These are phyloP conservation scores for Notarius quadriscutis DNA, from an alignment of 2,113 vertebrate species.

Conservation along the genomic window DNA sequence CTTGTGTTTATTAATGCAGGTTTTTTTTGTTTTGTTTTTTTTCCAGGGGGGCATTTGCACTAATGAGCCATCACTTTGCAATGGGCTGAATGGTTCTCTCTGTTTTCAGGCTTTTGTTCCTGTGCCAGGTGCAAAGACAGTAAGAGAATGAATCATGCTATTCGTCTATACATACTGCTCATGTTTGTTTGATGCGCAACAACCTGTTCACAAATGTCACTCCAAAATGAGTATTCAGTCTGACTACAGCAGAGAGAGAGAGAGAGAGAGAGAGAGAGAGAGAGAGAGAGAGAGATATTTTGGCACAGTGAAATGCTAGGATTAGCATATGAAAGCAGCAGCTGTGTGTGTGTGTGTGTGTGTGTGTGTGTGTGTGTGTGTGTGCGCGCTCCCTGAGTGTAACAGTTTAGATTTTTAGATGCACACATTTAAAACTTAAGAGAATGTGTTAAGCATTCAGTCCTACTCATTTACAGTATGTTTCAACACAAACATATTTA, in stretches of 20 bases:
- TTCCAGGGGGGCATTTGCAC: neutral
- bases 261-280: slow-evolving; percentile 16
- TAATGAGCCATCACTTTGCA: neutral
- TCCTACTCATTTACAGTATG: neutral
- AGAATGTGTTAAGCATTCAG: neutral
- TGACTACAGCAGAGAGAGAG: slow-evolving; percentile 2
- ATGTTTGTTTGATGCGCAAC: slow-evolving; percentile 44
- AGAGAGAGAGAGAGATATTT: slow-evolving; percentile 21
- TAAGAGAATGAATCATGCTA: slow-evolving; percentile 27
- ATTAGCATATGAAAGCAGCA: slow-evolving; percentile 73
- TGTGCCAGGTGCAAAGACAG: slow-evolving; percentile 27
- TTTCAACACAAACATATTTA: no score
- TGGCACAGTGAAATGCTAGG: slow-evolving; percentile 56
- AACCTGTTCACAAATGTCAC: slow-evolving; percentile 44
- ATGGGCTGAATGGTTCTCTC: neutral
- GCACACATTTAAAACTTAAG: slow-evolving; percentile 7
- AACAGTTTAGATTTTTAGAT: neutral
- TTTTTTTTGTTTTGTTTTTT: neutral
- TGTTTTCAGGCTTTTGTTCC: slow-evolving; percentile 22
- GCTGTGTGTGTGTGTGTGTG: slow-evolving; percentile 40
- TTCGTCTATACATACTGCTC: slow-evolving; percentile 35
- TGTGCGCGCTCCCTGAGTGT: slow-evolving; percentile 18
- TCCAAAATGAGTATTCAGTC: slow-evolving; percentile 35
- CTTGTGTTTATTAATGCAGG: neutral
- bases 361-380: slow-evolving; percentile 31